Evolutionary conservation across 2,888 invertebrate genomes (phyloP), one percentile per base, ranked within the genome.

Genomic region (Scrobipalpa costella): DNA sequence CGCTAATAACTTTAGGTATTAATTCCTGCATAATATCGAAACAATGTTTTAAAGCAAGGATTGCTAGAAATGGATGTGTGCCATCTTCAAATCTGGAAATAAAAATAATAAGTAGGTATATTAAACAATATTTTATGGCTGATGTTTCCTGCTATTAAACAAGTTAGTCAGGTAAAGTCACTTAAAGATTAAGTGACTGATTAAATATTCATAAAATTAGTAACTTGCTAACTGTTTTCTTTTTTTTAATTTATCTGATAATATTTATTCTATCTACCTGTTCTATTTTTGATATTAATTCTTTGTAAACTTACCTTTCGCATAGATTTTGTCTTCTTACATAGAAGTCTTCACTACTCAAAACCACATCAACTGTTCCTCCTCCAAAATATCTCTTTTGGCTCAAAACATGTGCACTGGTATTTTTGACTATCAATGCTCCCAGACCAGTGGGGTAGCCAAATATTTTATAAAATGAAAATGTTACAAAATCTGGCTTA

Each of bases 401-500:
- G 65, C 92, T 89, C 67, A 98, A 86, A 8, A 94, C 85, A 74
- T 88, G 66, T 44, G 88, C 85, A 78, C 94, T 94, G 19, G 85
- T 80, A 77, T 95, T 96, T 76, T 92, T 94, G 0, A 98, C 95
- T 63, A 99, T 79, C 19, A 98, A 83, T 11, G 97, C 98, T 36
- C 99, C 99, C 17, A 99, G 88, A 2, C 99, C 99, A 61, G 98
- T 98, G 0, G 99, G 99, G 83, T 96, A 98, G 19, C 94, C 94
- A 91, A 99, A 99, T 76, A 99, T 96, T 92, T 99, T 99, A 88
- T 99, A 99, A 90, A 99, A 99, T 0, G 99, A 99, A 17, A 99
- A 64, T 63, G 95, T 94, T 0, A 98, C 94, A 92, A 98, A 99
- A 86, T 99, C 98, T 3, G 99, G 97, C 68, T 94, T 93, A 65